Conservation (phyloP, 2,113 vertebrate genomes). For the Axis porcinus region DNA sequence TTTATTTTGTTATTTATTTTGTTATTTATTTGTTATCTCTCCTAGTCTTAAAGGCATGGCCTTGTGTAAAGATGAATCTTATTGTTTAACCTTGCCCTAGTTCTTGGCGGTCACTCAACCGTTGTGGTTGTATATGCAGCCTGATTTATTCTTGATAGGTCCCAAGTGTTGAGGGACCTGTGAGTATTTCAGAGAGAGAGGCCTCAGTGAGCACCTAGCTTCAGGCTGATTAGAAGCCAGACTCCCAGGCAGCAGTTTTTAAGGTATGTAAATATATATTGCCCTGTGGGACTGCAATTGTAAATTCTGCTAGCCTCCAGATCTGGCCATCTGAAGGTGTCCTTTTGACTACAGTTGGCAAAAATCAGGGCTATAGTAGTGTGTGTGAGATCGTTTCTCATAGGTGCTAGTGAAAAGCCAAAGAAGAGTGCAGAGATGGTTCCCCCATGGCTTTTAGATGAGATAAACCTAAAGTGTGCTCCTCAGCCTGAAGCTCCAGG, state of each 20-base stretch:
- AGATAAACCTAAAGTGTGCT: background rate
- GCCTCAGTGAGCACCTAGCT: background rate
- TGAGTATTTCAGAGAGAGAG: background rate
- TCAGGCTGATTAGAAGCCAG: background rate
- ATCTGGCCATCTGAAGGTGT: background rate
- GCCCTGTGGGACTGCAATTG: background rate
- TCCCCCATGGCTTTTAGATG: background rate
- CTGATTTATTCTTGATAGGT: background rate
- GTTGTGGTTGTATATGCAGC: background rate
- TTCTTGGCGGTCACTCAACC: background rate
- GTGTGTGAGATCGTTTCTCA: background rate
- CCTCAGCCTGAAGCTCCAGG: background rate
- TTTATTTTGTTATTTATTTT: too few relatives aligned
- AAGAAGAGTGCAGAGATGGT: background rate
- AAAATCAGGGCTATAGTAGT: background rate
- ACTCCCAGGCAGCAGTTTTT: background rate
- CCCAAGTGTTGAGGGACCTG: background rate
- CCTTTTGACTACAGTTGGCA: background rate
- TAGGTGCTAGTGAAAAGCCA: background rate
- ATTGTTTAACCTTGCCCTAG: background rate
- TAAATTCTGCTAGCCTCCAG: background rate
- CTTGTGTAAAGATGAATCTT: background rate
- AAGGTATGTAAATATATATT: background rate
- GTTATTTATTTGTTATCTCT: too few relatives aligned
- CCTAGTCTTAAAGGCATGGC: background rate